Evolutionary conservation across 2,113 vertebrate species (phyloP).

Genomic region (Aegithalos caudatus): DNA sequence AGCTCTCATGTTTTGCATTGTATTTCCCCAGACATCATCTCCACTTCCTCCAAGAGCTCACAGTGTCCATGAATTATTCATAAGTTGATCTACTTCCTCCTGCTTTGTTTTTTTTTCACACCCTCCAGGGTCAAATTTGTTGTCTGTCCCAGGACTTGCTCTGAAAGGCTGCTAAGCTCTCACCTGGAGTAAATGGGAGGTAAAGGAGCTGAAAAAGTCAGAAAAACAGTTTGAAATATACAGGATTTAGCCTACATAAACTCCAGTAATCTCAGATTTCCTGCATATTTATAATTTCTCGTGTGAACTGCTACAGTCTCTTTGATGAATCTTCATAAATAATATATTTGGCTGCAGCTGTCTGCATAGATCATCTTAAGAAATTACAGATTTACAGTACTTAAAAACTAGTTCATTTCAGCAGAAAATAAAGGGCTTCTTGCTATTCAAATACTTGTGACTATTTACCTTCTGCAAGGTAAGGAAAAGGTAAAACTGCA

Average conservation of each 20-base stretch:
- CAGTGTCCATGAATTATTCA: slow-evolving; percentile 35
- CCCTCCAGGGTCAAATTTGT: background rate
- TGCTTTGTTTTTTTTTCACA: slow-evolving; percentile 10
- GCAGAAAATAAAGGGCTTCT: background rate
- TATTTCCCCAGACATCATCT: slow-evolving; percentile 24
- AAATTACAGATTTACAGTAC: background rate
- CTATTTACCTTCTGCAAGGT: background rate
- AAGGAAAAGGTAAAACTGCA: background rate
- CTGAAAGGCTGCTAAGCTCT: background rate
- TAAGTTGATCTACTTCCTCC: background rate
- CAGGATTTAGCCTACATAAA: background rate
- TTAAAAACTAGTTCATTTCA: background rate
- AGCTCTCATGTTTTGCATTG: background rate
- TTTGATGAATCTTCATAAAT: slow-evolving; percentile 51
- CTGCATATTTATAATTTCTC: slow-evolving; percentile 9
- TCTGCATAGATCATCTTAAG: background rate
- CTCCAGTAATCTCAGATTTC: background rate
- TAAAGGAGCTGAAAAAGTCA: background rate
- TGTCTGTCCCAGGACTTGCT: background rate
- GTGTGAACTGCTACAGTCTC: background rate
- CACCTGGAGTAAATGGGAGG: background rate
- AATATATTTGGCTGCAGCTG: slow-evolving; percentile 19
- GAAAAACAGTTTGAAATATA: background rate
- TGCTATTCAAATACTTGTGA: background rate
- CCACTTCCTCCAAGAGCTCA: background rate